A percentile compares a stretch with the other conserved stretches of the same genome.
These are phyloP conservation scores for Callitettix versicolor DNA, from an alignment of 1,140 invertebrate species.

Conservation along the genomic window DNA sequence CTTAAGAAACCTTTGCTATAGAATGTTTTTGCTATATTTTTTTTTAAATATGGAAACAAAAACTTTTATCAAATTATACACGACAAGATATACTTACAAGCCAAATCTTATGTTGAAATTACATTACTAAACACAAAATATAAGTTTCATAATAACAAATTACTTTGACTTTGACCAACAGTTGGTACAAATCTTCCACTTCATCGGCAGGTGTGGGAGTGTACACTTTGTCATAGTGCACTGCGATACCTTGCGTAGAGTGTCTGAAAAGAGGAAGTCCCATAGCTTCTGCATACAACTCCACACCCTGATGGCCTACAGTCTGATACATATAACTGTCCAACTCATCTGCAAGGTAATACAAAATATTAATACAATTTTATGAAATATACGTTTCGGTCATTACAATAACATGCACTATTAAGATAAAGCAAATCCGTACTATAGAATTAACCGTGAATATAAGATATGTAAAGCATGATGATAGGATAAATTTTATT, in stretches of 20 bases:
- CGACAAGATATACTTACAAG: too few relatives aligned
- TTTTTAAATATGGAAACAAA: too few relatives aligned
- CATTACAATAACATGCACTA: background rate
- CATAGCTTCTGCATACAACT: conserved; percentile 87
- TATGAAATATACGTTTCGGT: background rate
- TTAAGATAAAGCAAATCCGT: too few relatives aligned
- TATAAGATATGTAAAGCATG: too few relatives aligned
- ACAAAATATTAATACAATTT: conserved; percentile 2
- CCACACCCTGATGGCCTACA: conserved; percentile 90
- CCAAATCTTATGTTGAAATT: too few relatives aligned
- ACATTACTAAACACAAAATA: too few relatives aligned
- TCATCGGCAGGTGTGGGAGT: conserved; percentile 81
- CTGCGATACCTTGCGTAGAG: conserved; percentile 67
- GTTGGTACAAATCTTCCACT: conserved; percentile 92
- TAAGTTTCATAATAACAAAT: too few relatives aligned
- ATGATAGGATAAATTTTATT: too few relatives aligned
- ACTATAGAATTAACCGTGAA: too few relatives aligned
- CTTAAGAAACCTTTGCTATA: too few relatives aligned
- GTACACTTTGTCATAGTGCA: conserved; percentile 73
- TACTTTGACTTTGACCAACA: conserved; percentile 77
- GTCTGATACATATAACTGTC: conserved; percentile 99
- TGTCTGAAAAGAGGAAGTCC: conserved; percentile 81
- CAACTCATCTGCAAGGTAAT: conserved; percentile 66
- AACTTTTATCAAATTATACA: too few relatives aligned
- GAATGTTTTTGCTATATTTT: too few relatives aligned